These are phyloP conservation scores for Cuniculus paca DNA, from an alignment of 2,797 vertebrate species.

Conservation along the genomic window DNA sequence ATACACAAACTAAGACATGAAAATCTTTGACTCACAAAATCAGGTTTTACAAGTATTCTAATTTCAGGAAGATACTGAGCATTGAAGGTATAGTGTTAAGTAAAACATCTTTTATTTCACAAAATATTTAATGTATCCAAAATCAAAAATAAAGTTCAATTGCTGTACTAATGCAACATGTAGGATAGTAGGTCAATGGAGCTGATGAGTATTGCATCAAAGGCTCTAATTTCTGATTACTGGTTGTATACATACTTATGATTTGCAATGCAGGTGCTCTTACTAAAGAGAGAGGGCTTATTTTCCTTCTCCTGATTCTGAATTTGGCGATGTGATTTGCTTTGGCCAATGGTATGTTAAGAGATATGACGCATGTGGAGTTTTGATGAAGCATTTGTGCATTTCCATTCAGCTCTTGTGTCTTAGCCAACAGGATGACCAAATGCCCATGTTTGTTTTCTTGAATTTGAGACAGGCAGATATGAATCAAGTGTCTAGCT, in stretches of 20 bases:
- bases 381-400: not conserved
- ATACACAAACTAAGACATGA: not conserved
- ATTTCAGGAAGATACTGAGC: not conserved
- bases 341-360: not conserved
- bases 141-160: not conserved
- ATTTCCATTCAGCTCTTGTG: not conserved
- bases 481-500: not conserved
- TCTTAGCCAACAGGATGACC: not conserved
- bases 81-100: not conserved
- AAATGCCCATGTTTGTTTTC: not conserved
- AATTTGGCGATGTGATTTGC: not conserved
- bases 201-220: not conserved
- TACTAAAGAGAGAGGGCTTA: not conserved
- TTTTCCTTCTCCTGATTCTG: not conserved
- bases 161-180: not conserved
- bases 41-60: constrained; percentile 27
- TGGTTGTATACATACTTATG: not conserved
- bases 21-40: constrained; percentile 23
- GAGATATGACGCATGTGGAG: not conserved
- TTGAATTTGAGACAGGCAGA: not conserved
- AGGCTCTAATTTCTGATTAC: not conserved
- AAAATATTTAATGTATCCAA: not conserved
- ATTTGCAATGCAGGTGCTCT: not conserved
- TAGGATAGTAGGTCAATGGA: not conserved
- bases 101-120: not conserved